phyloP scores from a whole-genome alignment of 1,140 invertebrate genomes.

The Drosophila bocqueti region DNA sequence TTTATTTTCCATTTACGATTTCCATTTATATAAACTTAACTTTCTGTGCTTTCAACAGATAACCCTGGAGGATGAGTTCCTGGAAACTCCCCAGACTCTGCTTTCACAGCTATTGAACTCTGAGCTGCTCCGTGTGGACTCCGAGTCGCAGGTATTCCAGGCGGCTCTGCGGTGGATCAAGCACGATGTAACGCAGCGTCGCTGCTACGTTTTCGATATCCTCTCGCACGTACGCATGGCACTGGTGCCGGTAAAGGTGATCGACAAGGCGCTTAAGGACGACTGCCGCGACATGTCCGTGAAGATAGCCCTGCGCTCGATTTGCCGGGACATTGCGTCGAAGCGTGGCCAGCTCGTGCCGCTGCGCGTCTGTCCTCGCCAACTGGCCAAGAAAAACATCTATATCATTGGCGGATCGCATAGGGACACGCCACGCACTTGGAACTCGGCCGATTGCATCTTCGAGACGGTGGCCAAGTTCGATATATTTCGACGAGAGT shows the following conservation, averaged over 20 bases:
- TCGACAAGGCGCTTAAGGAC: slow-evolving; percentile 92
- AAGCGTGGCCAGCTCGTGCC: slow-evolving; percentile 92
- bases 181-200: slow-evolving; percentile 91
- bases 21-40: not conserved
- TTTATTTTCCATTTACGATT: too few relatives aligned
- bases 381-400: slow-evolving; percentile 94
- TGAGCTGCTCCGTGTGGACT: slow-evolving; percentile 95
- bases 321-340: slow-evolving; percentile 92
- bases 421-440: slow-evolving; percentile 88
- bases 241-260: slow-evolving; percentile 92
- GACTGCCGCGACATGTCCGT: slow-evolving; percentile 93
- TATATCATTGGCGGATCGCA: slow-evolving; percentile 96
- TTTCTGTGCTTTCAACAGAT: slow-evolving; percentile 71
- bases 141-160: slow-evolving; percentile 96
- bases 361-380: slow-evolving; percentile 90
- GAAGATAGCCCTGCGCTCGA: slow-evolving; percentile 92
- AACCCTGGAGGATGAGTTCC: slow-evolving; percentile 94
- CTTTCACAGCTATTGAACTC: slow-evolving; percentile 93
- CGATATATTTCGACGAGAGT: slow-evolving; percentile 91
- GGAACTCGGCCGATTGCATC: slow-evolving; percentile 89
- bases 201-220: slow-evolving; percentile 95
- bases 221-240: slow-evolving; percentile 93
- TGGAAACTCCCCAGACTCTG: slow-evolving; percentile 93
- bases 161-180: slow-evolving; percentile 96
- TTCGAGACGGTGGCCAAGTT: slow-evolving; percentile 93